Evolutionary conservation across 2,113 vertebrate genomes (phyloP).

Genomic region (Oxyruncus cristatus): DNA sequence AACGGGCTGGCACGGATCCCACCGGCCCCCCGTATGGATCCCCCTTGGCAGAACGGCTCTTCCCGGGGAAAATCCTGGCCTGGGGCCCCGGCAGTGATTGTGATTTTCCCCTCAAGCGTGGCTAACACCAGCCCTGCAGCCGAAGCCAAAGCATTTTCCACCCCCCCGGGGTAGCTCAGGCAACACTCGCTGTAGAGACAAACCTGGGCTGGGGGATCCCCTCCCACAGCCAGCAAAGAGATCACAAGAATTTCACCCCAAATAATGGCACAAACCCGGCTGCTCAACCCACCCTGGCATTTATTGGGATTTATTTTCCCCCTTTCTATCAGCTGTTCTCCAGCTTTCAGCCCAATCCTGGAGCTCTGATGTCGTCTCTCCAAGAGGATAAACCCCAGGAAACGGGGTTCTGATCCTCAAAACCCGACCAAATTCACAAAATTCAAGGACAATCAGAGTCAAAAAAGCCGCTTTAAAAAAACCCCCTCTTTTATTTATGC

Average conservation of each 20-base stretch:
- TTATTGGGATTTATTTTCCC: rapidly evolving
- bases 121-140: not conserved
- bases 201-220: not conserved
- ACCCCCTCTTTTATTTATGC: not conserved
- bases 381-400: not conserved
- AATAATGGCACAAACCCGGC: not conserved
- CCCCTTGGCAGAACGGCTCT: not conserved
- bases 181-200: not conserved
- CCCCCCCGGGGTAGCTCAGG: not conserved
- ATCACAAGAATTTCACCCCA: not conserved
- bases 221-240: not conserved
- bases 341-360: not conserved
- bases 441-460: not conserved
- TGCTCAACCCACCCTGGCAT: not conserved
- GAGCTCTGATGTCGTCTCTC: not conserved
- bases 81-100: not conserved
- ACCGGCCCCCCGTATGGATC: rapidly evolving
- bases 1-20: rapidly evolving
- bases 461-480: not conserved
- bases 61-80: not conserved
- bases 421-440: not conserved
- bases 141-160: not conserved
- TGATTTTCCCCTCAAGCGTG: conserved; percentile 54
- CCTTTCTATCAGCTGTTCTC: not conserved
- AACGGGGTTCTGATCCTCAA: not conserved